Conservation (phyloP, 2,113 vertebrate genomes). For the Neofelis nebulosa region DNA sequence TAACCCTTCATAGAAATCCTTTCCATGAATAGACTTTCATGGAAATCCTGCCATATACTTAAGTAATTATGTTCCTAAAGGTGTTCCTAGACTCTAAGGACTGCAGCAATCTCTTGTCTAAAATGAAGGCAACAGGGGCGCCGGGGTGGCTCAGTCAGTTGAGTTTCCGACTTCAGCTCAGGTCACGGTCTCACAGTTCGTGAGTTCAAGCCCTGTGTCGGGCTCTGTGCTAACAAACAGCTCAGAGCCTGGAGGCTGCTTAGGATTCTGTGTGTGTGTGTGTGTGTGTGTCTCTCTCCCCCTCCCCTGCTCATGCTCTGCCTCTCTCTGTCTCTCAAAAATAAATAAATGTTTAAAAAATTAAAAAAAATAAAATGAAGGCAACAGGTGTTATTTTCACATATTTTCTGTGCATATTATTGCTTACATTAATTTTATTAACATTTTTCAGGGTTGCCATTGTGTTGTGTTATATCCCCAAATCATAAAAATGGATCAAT, state of each 20-base stretch:
- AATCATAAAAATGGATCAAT: not conserved
- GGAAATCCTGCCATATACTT: not conserved
- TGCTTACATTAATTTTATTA: not conserved
- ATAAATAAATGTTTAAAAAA: no score
- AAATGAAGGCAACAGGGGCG: not conserved
- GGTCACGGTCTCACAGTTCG: no score
- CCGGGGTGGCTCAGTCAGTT: no score
- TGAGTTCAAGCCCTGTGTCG: no score
- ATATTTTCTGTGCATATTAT: not conserved
- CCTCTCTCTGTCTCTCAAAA: no score
- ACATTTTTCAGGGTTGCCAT: not conserved
- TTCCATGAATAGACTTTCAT: not conserved
- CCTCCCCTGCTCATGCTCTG: no score
- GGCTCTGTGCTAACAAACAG: no score
- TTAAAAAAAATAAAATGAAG: not conserved
- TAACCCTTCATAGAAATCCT: not conserved
- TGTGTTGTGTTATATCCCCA: not conserved
- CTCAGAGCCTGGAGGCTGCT: no score
- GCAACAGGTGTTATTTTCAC: not conserved
- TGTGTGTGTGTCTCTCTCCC: no score
- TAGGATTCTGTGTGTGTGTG: no score
- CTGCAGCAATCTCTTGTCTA: not conserved
- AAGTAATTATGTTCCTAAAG: not conserved
- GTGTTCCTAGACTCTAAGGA: not conserved
- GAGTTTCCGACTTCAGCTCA: no score